Conservation (phyloP, 2,113 vertebrate species). For the Ictalurus punctatus region DNA sequence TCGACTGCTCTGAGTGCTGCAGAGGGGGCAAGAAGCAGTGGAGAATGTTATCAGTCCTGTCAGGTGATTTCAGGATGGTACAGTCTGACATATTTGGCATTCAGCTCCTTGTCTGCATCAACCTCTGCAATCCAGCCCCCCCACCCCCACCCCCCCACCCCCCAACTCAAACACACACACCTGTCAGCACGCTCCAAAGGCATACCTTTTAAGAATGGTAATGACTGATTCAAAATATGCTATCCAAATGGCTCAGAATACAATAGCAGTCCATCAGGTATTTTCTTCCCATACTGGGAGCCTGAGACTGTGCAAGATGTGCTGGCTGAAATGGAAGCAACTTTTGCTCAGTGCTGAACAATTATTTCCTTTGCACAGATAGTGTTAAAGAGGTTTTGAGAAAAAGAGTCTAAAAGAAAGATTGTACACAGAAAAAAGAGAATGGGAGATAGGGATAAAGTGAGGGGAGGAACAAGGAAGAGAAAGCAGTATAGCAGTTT, state of each 20-base stretch:
- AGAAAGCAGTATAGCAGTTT: conserved; percentile 50
- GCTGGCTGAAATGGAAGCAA: not conserved
- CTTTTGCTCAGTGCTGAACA: not conserved
- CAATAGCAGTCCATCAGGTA: not conserved
- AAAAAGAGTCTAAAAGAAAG: conserved; percentile 7
- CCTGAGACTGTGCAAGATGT: not conserved
- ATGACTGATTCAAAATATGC: not conserved
- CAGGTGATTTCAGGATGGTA: conserved; percentile 10
- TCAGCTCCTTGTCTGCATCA: not conserved
- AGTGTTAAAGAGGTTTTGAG: not conserved
- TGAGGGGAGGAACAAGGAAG: not conserved
- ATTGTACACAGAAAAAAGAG: conserved; percentile 20
- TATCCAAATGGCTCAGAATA: not conserved
- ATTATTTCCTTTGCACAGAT: not conserved
- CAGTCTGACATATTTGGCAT: not conserved
- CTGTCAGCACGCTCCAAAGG: not conserved
- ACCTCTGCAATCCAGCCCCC: not conserved
- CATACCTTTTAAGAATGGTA: not conserved
- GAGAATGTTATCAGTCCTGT: conserved; percentile 10
- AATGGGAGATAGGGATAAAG: not conserved
- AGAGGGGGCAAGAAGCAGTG: conserved; percentile 17
- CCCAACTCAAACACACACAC: too few species aligned
- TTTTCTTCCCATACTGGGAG: not conserved
- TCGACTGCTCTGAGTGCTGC: conserved; percentile 16
- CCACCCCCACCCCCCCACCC: not conserved